phyloP scores from a whole-genome alignment of 2,888 invertebrate species.

The Ceraclea dissimilis region DNA sequence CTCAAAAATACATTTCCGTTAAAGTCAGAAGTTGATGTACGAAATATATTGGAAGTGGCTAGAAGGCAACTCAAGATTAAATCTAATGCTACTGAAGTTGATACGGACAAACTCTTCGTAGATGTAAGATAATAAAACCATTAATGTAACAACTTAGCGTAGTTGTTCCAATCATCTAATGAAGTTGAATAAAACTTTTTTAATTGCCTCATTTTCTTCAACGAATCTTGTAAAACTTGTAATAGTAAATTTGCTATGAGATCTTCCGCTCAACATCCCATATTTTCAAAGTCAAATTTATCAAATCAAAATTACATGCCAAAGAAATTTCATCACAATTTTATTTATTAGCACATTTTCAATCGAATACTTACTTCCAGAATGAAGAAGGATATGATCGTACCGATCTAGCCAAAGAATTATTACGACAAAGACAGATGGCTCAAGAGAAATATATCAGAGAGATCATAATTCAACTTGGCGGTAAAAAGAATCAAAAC shows the following conservation, averaged over 20 bases:
- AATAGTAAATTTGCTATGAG: no score
- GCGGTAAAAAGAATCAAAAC: conserved; percentile 31
- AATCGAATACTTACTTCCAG: conserved; percentile 30
- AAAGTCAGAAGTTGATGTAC: conserved; percentile 46
- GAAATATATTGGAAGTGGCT: conserved; percentile 39
- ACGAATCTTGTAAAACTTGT: no score
- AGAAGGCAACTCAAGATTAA: conserved; percentile 44
- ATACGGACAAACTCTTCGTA: conserved; percentile 41
- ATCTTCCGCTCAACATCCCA: no score
- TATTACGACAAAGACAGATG: conserved; percentile 40
- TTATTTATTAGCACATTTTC: no score
- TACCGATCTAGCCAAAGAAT: conserved; percentile 39
- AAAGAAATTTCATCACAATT: no score
- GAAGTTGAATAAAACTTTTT: no score
- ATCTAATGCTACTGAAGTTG: conserved; percentile 35
- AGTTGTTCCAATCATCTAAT: no score
- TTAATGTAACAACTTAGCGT: no score
- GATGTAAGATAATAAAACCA: conserved; percentile 35
- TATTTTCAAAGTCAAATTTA: no score
- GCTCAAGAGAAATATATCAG: conserved; percentile 45
- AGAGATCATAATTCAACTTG: conserved; percentile 38
- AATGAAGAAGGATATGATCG: conserved; percentile 46
- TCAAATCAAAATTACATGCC: no score
- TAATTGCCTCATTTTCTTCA: no score
- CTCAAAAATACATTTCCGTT: conserved; percentile 38